These are phyloP conservation scores for Hippocampus zosterae DNA, from an alignment of 2,113 vertebrate species.

Conservation along the genomic window DNA sequence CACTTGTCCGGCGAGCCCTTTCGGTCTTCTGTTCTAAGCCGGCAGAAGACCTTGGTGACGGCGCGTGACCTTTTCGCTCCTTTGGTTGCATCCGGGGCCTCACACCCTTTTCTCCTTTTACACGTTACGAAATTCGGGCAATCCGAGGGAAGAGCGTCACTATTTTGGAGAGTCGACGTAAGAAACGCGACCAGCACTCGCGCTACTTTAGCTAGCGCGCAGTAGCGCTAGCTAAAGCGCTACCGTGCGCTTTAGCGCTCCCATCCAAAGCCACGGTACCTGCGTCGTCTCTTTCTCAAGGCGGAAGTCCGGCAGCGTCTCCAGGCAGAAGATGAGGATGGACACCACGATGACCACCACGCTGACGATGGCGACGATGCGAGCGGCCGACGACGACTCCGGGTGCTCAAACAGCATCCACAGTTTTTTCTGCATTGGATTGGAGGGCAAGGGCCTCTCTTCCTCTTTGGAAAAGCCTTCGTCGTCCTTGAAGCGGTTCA, in stretches of 20 bases:
- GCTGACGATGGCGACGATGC: constrained; percentile 86
- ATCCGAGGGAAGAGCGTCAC: neutral
- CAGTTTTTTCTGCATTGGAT: constrained; percentile 72
- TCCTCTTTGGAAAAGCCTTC: constrained; percentile 83
- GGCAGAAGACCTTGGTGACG: constrained; percentile 27
- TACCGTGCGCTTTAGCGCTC: no score
- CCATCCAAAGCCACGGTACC: constrained; percentile 49
- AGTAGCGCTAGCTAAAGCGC: no score
- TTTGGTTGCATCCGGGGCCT: no score
- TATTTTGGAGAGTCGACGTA: neutral
- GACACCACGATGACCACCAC: constrained; percentile 91
- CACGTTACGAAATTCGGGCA: constrained; percentile 48
- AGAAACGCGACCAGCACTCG: neutral
- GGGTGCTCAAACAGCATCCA: constrained; percentile 93
- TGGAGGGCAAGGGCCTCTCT: constrained; percentile 72
- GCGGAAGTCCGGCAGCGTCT: constrained; percentile 88
- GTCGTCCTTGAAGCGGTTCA: constrained; percentile 84
- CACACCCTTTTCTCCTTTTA: constrained; percentile 51
- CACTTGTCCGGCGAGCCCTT: constrained; percentile 47
- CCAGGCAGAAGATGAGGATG: constrained; percentile 91
- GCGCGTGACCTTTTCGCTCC: constrained; percentile 4
- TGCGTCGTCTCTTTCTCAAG: constrained; percentile 73
- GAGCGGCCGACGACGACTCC: constrained; percentile 84
- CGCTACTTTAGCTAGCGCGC: neutral
- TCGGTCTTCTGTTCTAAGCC: constrained; percentile 39